Evolutionary conservation across 35 echinoderm and acorn worm species (phyloP).

Genomic region (Holothuria glaberrima): DNA sequence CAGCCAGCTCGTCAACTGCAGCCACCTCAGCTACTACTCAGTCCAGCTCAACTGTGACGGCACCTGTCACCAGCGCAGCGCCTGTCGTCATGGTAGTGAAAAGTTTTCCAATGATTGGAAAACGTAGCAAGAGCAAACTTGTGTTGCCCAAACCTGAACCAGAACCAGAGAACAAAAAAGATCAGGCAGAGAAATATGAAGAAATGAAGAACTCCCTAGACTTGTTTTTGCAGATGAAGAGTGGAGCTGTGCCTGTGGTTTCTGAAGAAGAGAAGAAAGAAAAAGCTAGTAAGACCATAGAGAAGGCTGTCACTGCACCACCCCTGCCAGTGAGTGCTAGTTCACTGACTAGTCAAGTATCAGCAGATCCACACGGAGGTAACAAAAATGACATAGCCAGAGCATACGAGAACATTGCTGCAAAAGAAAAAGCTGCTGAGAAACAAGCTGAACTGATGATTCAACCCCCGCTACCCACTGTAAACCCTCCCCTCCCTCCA

Average conservation of each 20-base stretch:
- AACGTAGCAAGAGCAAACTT: slow-evolving; percentile 47
- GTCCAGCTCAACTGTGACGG: neutral
- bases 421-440: slow-evolving; percentile 12
- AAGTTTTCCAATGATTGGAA: slow-evolving; percentile 53
- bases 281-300: neutral
- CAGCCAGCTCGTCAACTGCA: neutral
- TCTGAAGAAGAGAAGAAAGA: neutral
- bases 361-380: neutral
- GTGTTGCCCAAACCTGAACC: slow-evolving; percentile 20
- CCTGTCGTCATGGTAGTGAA: neutral
- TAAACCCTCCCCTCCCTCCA: no score
- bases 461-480: no score
- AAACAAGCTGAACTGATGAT: neutral
- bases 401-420: slow-evolving; percentile 38
- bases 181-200: slow-evolving; percentile 13
- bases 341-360: neutral
- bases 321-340: neutral
- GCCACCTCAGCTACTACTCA: slow-evolving; percentile 9
- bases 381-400: slow-evolving; percentile 15
- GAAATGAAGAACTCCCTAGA: slow-evolving; percentile 52
- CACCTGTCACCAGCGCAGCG: neutral
- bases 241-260: slow-evolving; percentile 41
- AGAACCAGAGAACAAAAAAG: slow-evolving; percentile 8
- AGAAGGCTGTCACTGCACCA: neutral
- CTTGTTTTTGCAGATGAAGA: slow-evolving; percentile 44